phyloP scores from a whole-genome alignment of 2,888 invertebrate genomes.

The Macrosoma leucophasiata region DNA sequence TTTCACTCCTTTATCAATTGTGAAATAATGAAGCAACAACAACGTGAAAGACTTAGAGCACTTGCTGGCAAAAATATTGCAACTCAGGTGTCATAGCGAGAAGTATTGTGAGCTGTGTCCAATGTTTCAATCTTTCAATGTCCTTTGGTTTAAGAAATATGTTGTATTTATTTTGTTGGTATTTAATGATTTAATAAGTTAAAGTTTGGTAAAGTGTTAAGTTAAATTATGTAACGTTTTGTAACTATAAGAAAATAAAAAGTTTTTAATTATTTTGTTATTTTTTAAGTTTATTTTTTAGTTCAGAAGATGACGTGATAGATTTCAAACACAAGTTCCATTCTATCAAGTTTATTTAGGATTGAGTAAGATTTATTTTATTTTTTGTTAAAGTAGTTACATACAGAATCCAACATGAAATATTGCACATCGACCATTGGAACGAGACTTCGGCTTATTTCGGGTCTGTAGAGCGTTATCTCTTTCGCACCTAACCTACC shows the following conservation, averaged over 20 bases:
- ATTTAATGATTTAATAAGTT: no score
- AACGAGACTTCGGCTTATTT: no score
- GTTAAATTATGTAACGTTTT: slow-evolving; percentile 56
- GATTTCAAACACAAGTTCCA: no score
- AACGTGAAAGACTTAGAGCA: slow-evolving; percentile 32
- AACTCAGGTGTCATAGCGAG: slow-evolving; percentile 18
- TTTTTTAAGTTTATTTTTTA: slow-evolving; percentile 22
- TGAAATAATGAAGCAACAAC: slow-evolving; percentile 46
- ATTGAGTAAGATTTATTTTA: slow-evolving; percentile 29
- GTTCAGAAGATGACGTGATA: no score
- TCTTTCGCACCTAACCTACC: no score
- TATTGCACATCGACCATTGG: no score
- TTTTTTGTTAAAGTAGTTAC: slow-evolving; percentile 21
- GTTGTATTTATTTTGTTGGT: slow-evolving; percentile 34
- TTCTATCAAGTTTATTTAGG: no score
- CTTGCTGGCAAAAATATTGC: slow-evolving; percentile 19
- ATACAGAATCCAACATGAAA: no score
- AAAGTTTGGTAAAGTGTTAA: slow-evolving; percentile 50
- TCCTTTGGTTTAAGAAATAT: slow-evolving; percentile 36
- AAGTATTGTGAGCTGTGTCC: slow-evolving; percentile 23
- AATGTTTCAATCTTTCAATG: slow-evolving; percentile 17
- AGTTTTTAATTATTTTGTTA: slow-evolving; percentile 27
- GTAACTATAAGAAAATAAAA: slow-evolving; percentile 39
- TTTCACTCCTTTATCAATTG: slow-evolving; percentile 53
- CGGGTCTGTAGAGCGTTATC: no score